Base-by-base conservation (phyloP, 1,140 invertebrate species). In the Apis laboriosa region DNA sequence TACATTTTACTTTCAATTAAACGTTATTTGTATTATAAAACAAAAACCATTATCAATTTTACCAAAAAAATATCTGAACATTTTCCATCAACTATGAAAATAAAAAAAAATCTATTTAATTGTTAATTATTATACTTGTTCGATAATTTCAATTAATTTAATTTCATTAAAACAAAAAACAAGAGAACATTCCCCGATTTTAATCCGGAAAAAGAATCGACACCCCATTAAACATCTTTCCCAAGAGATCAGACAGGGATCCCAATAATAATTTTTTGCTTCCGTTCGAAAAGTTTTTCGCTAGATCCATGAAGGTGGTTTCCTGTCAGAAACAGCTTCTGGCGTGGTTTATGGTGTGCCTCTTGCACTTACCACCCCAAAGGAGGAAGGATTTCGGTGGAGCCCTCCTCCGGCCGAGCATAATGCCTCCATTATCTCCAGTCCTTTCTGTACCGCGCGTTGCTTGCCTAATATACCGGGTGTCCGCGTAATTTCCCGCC, bases 401-500 rank as follows among this genome's bases (percentile, higher is more conserved):
- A 86, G 73, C 88, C 85, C 86, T 89, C 83, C 75, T 89, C 83
- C 75, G 85, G 77, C 67, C 72, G 77, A 89, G 88, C 89, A 90
- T 91, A 91, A 91, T 91, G 88, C 77, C 76, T 86, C 90, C 89
- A 92, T 92, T 92, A 92, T 92, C 90, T 91, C 55, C 91, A 90
- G 87, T 86, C 89, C 87, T 89, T 85, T 84, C 83, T 76, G 74
- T 86, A 70, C 68, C 49, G 71, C 61, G 53, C 55, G 51, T 74
- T 80, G 73, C 68, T 28, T 68, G 70, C 61, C 83, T 86, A 86
- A 81, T 55, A 75, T 82, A 89, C 86, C 87, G 87, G 87, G 86
- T 89, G 87, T 86, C 72, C 63, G 43, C 43, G 81, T 79, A 86
- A 88, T 88, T 84, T 84, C 19, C 9, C 34, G 66, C 8, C 55